Evolutionary conservation across 2,888 invertebrate species (phyloP).

Genomic region (Morpho helenor): DNA sequence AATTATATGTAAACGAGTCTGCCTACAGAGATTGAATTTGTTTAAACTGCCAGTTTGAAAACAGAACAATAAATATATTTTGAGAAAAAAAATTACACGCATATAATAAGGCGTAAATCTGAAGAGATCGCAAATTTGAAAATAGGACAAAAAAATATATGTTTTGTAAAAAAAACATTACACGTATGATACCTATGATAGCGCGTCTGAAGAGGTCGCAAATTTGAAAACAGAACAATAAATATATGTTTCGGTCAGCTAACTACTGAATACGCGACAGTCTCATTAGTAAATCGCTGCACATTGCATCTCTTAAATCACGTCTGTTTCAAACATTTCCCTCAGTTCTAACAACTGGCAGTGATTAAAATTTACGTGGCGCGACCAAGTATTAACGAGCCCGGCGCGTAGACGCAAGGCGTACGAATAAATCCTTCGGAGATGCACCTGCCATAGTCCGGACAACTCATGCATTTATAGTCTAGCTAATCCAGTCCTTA

Average conservation of each 20-base stretch:
- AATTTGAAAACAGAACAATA: conserved; percentile 18
- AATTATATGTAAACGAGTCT: too few species aligned
- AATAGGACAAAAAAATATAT: too few species aligned
- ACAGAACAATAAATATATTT: too few species aligned
- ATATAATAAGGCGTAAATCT: background rate
- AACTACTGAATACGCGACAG: conserved; percentile 21
- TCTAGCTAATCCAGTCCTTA: conserved; percentile 20
- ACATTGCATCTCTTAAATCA: conserved; percentile 68
- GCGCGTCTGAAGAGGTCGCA: background rate
- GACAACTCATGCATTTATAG: conserved; percentile 26
- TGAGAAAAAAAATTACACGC: too few species aligned
- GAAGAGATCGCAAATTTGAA: background rate
- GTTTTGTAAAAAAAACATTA: background rate
- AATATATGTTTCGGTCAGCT: conserved; percentile 14
- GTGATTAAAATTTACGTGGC: conserved; percentile 77
- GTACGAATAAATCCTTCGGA: conserved; percentile 70
- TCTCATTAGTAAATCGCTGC: conserved; percentile 47
- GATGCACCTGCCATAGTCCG: conserved; percentile 65
- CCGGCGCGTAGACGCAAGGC: conserved; percentile 60
- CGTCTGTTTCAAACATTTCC: conserved; percentile 70
- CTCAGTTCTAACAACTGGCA: conserved; percentile 72
- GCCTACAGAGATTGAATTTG: background rate
- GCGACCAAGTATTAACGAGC: conserved; percentile 76
- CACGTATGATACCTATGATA: too few species aligned
- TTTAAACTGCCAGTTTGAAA: background rate